Evolutionary conservation across 1,140 invertebrate species (phyloP).

Genomic region (Drosophila bipectinata): DNA sequence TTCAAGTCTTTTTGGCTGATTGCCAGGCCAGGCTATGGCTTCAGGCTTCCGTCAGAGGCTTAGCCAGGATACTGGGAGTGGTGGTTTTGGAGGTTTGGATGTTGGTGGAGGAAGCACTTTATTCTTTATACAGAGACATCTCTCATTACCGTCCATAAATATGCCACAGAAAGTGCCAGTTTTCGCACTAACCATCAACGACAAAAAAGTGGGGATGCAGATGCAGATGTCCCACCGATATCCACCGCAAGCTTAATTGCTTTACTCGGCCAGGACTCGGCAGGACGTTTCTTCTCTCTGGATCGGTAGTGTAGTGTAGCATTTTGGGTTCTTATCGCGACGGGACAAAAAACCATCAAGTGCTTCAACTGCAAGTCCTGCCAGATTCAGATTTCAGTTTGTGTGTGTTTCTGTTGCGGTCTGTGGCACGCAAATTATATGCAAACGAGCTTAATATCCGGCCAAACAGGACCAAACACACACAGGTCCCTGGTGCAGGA

Average conservation of each 20-base stretch:
- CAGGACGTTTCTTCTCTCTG: background rate
- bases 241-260: slow-evolving; percentile 73
- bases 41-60: background rate
- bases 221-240: slow-evolving; percentile 35
- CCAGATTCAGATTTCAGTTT: slow-evolving; percentile 13
- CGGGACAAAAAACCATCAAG: slow-evolving; percentile 62
- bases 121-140: slow-evolving; percentile 15
- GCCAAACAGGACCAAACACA: slow-evolving; percentile 65
- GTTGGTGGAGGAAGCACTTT: background rate
- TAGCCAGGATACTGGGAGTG: background rate
- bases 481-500: background rate
- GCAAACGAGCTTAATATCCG: slow-evolving; percentile 81
- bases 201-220: slow-evolving; percentile 8
- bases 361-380: slow-evolving; percentile 35
- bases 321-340: slow-evolving; percentile 64
- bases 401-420: slow-evolving; percentile 50
- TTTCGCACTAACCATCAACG: slow-evolving; percentile 31
- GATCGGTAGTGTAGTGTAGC: slow-evolving; percentile 2
- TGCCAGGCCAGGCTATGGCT: slow-evolving; percentile 52
- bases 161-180: slow-evolving; percentile 39
- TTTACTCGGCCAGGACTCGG: slow-evolving; percentile 20
- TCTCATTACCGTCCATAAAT: slow-evolving; percentile 55
- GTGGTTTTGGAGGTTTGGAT: too few species aligned
- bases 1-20: slow-evolving; percentile 69
- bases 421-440: slow-evolving; percentile 79